These are phyloP conservation scores for Carcina quercana DNA, from an alignment of 2,888 invertebrate genomes.

Conservation along the genomic window DNA sequence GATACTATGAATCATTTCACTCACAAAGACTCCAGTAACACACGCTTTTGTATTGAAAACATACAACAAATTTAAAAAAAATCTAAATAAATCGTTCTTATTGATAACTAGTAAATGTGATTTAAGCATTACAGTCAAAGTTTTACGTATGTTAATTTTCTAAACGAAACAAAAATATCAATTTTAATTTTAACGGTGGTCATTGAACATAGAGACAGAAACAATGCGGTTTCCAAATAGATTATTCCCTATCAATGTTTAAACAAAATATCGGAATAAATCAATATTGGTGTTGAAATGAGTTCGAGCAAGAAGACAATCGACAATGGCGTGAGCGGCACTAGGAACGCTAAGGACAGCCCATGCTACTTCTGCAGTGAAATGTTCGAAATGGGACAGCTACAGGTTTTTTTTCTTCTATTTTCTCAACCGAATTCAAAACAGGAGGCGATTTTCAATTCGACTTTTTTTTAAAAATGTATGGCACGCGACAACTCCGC, in stretches of 20 bases:
- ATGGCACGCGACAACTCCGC: background rate
- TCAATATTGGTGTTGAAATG: constrained; percentile 23
- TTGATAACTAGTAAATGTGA: too few relatives aligned
- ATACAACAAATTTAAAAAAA: background rate
- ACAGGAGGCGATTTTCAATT: background rate
- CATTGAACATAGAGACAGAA: too few relatives aligned
- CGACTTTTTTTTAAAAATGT: background rate
- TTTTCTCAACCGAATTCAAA: background rate
- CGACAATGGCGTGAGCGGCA: constrained; percentile 14
- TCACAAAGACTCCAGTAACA: constrained; percentile 13
- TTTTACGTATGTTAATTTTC: too few relatives aligned
- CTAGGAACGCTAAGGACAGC: constrained; percentile 56
- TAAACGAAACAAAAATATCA: too few relatives aligned
- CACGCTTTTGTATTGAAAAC: background rate
- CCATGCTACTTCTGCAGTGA: constrained; percentile 81
- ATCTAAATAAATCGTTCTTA: too few relatives aligned
- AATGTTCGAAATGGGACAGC: constrained; percentile 76
- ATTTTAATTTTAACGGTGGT: too few relatives aligned
- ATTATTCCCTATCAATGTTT: too few relatives aligned
- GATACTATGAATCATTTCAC: constrained; percentile 28
- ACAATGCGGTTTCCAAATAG: too few relatives aligned
- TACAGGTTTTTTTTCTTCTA: constrained; percentile 62
- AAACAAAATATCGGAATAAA: background rate
- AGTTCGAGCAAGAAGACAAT: constrained; percentile 35
- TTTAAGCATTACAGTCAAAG: too few relatives aligned